Evolutionary conservation across 2,888 invertebrate genomes (phyloP).

Genomic region (Thysanoteuthis rhombus): DNA sequence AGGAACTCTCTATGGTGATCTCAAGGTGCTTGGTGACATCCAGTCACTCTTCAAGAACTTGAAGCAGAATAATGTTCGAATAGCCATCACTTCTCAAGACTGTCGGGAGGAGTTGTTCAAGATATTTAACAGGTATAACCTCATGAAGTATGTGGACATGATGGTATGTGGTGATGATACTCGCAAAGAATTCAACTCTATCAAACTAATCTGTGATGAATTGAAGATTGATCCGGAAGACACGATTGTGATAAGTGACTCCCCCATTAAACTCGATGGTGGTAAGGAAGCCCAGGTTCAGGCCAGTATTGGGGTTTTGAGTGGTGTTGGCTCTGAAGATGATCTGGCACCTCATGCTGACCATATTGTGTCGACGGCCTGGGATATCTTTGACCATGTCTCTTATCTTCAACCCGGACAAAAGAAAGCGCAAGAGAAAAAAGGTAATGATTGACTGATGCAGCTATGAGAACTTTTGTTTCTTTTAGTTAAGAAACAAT

Average conservation of each 20-base stretch:
- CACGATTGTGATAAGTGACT: constrained; percentile 69
- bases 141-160: constrained; percentile 65
- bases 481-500: neutral
- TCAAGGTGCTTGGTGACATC: constrained; percentile 46
- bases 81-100: constrained; percentile 69
- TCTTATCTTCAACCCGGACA: constrained; percentile 35
- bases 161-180: constrained; percentile 70
- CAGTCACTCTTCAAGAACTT: constrained; percentile 59
- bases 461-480: neutral
- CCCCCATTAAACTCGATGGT: constrained; percentile 68
- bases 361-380: constrained; percentile 54
- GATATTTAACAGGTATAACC: constrained; percentile 50
- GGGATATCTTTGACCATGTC: constrained; percentile 48
- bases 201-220: constrained; percentile 60
- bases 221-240: constrained; percentile 52
- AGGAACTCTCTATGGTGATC: constrained; percentile 38
- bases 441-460: constrained; percentile 23
- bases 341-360: constrained; percentile 56
- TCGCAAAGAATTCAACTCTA: constrained; percentile 63
- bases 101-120: constrained; percentile 51
- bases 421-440: neutral
- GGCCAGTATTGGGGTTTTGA: constrained; percentile 68
- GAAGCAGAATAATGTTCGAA: constrained; percentile 65
- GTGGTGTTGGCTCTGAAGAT: constrained; percentile 55
- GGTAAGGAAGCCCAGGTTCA: constrained; percentile 66